Percentiles rank a stretch among this genome's conserved stretches.
Evolutionary conservation across 1,140 invertebrate genomes (phyloP).

Genomic region (Anagrus nilaparvatae): DNA sequence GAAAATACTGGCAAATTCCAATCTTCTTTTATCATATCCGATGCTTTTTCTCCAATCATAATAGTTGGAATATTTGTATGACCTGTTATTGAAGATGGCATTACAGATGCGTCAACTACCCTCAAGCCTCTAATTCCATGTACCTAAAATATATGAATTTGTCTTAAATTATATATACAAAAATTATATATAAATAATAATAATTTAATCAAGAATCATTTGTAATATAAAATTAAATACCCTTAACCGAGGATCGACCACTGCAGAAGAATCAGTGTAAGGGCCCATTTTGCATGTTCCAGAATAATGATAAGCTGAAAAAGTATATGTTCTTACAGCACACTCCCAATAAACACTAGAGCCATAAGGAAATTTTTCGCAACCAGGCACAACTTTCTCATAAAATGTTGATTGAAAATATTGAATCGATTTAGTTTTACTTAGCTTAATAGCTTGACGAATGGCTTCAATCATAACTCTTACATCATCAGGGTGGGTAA

Average conservation of each 20-base stretch:
- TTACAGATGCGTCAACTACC: too few relatives aligned
- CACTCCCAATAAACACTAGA: conserved; percentile 44
- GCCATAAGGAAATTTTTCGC: conserved; percentile 24
- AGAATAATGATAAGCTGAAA: conserved; percentile 39
- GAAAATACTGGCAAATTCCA: too few relatives aligned
- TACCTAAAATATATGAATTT: too few relatives aligned
- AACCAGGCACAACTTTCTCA: conserved; percentile 15
- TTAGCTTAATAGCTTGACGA: conserved; percentile 18
- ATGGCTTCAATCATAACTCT: conserved; percentile 27
- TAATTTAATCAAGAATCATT: too few relatives aligned
- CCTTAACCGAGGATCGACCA: conserved; percentile 57
- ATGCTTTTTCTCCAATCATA: too few relatives aligned
- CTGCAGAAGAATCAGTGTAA: conserved; percentile 42
- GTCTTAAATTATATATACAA: too few relatives aligned
- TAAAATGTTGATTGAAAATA: conserved; percentile 20
- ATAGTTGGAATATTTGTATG: too few relatives aligned
- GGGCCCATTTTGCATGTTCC: conserved; percentile 48
- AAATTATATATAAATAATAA: too few relatives aligned
- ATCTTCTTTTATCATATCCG: too few relatives aligned
- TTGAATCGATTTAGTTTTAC: conserved; percentile 23
- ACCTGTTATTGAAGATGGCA: too few relatives aligned
- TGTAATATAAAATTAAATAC: too few relatives aligned
- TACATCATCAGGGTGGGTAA: conserved; percentile 44
- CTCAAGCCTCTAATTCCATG: too few relatives aligned
- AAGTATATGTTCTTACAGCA: conserved; percentile 34